Conservation (phyloP, 2,113 vertebrate genomes). For the Pongo pygmaeus region DNA sequence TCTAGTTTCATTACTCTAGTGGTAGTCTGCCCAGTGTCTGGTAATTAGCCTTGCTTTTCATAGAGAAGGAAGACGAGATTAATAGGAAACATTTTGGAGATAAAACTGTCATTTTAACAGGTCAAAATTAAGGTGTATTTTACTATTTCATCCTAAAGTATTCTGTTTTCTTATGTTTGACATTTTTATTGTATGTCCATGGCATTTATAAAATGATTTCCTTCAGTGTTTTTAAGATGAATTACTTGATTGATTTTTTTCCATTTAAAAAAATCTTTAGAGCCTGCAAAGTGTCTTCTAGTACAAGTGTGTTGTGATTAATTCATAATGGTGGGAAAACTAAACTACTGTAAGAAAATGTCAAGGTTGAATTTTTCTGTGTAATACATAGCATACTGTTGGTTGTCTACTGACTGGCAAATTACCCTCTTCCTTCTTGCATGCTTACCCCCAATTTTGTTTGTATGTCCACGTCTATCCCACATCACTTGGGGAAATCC, state of each 20-base stretch:
- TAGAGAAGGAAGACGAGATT: constrained; percentile 12
- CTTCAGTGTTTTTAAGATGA: constrained; percentile 14
- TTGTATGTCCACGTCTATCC: background rate
- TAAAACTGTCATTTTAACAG: constrained; percentile 31
- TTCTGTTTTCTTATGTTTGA: background rate
- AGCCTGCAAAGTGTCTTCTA: background rate
- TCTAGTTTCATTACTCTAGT: background rate
- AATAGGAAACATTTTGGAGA: constrained; percentile 11
- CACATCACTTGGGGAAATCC: background rate
- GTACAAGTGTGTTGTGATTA: background rate
- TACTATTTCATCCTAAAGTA: background rate
- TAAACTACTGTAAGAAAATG: constrained; percentile 34
- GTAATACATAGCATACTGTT: background rate
- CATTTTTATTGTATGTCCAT: background rate
- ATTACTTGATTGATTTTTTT: background rate
- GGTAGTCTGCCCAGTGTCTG: background rate
- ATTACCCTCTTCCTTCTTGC: background rate
- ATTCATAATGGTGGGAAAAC: constrained; percentile 33
- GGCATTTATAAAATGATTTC: background rate
- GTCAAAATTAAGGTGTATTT: constrained; percentile 14
- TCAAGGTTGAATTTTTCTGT: background rate
- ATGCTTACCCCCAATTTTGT: background rate
- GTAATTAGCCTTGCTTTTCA: background rate
- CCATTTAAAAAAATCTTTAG: background rate
- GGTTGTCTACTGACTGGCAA: background rate